Evolutionary conservation across 2,797 vertebrate genomes (phyloP).

Genomic region (Artibeus jamaicensis): DNA sequence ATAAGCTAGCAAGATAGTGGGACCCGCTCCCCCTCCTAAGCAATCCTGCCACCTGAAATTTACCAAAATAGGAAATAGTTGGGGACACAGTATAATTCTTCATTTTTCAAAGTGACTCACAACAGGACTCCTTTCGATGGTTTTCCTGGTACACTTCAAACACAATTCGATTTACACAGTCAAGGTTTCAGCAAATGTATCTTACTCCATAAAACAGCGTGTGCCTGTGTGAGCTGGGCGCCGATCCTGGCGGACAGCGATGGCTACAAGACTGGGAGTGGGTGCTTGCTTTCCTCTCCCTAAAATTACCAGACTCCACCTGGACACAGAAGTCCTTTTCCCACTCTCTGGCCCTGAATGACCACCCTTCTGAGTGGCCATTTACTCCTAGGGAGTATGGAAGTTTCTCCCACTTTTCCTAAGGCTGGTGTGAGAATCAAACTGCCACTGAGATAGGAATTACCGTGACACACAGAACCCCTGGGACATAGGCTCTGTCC

Average conservation of each 20-base stretch:
- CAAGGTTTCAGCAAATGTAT: not conserved
- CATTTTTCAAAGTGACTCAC: slow-evolving; percentile 38
- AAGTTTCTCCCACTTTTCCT: not conserved
- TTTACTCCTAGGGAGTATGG: not conserved
- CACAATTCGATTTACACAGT: not conserved
- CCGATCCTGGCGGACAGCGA: not conserved
- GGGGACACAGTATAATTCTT: not conserved
- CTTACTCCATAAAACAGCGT: not conserved
- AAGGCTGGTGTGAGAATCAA: not conserved
- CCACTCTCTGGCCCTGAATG: not conserved
- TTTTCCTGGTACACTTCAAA: not conserved
- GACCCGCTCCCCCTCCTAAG: not conserved
- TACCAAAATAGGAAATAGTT: not conserved
- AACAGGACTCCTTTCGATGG: not conserved
- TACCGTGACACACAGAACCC: not conserved
- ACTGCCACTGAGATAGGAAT: not conserved
- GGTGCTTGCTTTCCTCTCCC: not conserved
- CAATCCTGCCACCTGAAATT: not conserved
- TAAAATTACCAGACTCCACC: accelerated
- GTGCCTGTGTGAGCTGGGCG: not conserved
- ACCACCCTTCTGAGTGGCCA: not conserved
- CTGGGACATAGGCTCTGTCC: not conserved
- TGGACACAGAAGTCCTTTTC: not conserved
- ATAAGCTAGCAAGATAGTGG: not conserved
- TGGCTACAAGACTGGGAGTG: accelerated